These are phyloP conservation scores for Cynoglossus semilaevis DNA, from an alignment of 2,113 vertebrate species.

Conservation along the genomic window DNA sequence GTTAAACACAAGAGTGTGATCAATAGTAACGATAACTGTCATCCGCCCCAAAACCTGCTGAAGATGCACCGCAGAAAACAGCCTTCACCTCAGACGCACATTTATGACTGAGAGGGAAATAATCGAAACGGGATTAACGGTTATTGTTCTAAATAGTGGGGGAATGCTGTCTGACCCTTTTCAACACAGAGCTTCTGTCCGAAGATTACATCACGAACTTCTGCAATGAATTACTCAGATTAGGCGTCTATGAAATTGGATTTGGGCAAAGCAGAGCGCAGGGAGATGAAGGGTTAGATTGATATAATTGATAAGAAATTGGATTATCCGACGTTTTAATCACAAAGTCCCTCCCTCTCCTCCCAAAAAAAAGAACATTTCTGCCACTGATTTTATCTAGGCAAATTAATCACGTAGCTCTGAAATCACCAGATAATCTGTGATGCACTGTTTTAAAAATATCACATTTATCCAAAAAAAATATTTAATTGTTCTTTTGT, in stretches of 20 bases:
- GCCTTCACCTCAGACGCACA: constrained; percentile 11
- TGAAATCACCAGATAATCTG: constrained; percentile 27
- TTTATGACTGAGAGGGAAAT: constrained; percentile 10
- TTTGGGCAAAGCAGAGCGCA: constrained; percentile 61
- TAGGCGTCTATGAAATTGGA: constrained; percentile 72
- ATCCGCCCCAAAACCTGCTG: constrained; percentile 27
- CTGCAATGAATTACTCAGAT: constrained; percentile 76
- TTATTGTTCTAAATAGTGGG: constrained; percentile 52
- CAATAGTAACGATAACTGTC: constrained; percentile 38
- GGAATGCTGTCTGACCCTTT: constrained; percentile 55
- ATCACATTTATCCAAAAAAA: background rate
- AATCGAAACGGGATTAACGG: constrained; percentile 42
- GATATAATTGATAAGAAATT: constrained; percentile 71
- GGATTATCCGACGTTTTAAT: constrained; percentile 69
- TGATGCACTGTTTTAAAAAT: constrained; percentile 16
- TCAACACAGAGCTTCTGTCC: constrained; percentile 63
- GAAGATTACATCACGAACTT: constrained; percentile 74
- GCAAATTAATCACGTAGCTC: constrained; percentile 29
- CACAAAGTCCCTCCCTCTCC: constrained; percentile 22
- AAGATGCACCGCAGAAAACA: constrained; percentile 4
- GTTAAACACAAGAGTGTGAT: constrained; percentile 18
- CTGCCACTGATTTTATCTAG: constrained; percentile 40
- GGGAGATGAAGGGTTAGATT: constrained; percentile 70
- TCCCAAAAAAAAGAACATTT: constrained; percentile 11
- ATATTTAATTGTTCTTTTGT: too few species aligned